Conservation (phyloP, 2,797 vertebrate genomes). For the Nannoperca australis region DNA sequence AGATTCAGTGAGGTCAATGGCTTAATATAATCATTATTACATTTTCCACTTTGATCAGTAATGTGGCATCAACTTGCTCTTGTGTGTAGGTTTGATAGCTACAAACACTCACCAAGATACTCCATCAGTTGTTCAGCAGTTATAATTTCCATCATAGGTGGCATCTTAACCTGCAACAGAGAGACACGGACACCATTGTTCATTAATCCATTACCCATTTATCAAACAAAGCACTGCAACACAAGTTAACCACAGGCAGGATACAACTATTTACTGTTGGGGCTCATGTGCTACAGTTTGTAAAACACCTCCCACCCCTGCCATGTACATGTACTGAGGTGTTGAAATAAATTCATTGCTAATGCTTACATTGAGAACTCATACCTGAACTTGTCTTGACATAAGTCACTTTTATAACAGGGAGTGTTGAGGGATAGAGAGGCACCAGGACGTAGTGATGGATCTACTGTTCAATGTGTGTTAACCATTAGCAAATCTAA, state of each 20-base stretch:
- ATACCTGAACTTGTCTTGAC: neutral
- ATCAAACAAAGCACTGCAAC: neutral
- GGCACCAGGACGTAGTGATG: neutral
- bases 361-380: neutral
- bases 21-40: neutral
- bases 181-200: slow-evolving; percentile 16
- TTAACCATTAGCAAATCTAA: neutral
- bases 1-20: neutral
- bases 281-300: neutral
- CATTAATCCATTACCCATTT: neutral
- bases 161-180: slow-evolving; percentile 94
- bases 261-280: neutral
- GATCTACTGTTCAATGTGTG: neutral
- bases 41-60: neutral
- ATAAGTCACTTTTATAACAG: slow-evolving; percentile 1
- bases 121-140: slow-evolving; percentile 99
- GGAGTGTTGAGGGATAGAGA: neutral
- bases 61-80: neutral
- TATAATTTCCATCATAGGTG: slow-evolving; percentile 99
- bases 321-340: neutral
- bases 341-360: neutral
- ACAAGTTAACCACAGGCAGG: neutral
- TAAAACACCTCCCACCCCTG: neutral
- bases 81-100: neutral
- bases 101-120: slow-evolving; percentile 92